These are phyloP conservation scores for Hypsibius dujardini DNA, from an alignment of 1,140 invertebrate species.

Conservation along the genomic window DNA sequence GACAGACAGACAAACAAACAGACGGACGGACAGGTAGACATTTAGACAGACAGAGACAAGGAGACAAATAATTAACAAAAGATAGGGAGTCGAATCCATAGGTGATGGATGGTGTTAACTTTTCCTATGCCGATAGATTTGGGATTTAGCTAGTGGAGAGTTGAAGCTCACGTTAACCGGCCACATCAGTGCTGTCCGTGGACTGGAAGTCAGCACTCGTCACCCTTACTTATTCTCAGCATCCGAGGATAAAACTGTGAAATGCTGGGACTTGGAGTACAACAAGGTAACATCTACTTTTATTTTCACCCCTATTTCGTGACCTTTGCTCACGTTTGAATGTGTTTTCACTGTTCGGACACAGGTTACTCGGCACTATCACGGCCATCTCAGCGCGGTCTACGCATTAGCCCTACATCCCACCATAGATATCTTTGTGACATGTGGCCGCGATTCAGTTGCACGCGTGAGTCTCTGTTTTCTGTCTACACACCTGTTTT, in stretches of 20 bases:
- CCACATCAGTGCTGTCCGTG: slow-evolving; percentile 90
- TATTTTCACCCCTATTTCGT: background rate
- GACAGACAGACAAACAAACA: no score
- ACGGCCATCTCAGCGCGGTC: slow-evolving; percentile 92
- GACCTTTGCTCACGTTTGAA: no score
- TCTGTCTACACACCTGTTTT: background rate
- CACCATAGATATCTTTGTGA: slow-evolving; percentile 79
- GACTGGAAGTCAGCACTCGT: slow-evolving; percentile 70
- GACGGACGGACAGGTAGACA: no score
- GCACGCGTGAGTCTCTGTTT: slow-evolving; percentile 48
- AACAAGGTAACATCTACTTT: slow-evolving; percentile 57
- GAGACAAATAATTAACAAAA: no score
- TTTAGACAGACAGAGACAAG: no score
- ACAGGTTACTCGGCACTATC: slow-evolving; percentile 86
- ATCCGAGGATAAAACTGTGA: slow-evolving; percentile 96
- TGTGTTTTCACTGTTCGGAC: slow-evolving; percentile 15
- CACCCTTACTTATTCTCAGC: slow-evolving; percentile 98
- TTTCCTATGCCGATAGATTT: slow-evolving; percentile 48
- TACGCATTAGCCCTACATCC: slow-evolving; percentile 87
- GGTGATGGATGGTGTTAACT: slow-evolving; percentile 13
- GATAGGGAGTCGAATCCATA: background rate
- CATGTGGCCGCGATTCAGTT: slow-evolving; percentile 82
- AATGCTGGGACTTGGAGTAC: slow-evolving; percentile 98
- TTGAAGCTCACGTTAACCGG: slow-evolving; percentile 93
- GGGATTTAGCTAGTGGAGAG: slow-evolving; percentile 87